phyloP scores from a whole-genome alignment of 2,113 vertebrate genomes.

The Laterallus jamaicensis region DNA sequence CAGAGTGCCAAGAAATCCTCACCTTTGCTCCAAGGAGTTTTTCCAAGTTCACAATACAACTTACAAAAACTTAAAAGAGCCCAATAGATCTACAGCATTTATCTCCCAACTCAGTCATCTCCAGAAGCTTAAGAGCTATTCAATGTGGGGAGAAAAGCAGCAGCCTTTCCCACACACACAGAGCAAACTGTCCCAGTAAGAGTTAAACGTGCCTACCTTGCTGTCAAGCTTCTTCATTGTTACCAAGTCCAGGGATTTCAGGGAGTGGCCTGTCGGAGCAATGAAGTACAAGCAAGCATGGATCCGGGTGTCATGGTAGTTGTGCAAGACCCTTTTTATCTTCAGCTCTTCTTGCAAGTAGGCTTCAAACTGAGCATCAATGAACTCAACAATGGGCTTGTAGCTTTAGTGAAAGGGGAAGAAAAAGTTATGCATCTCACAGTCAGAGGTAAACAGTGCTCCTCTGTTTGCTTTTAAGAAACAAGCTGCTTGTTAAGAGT shows the following conservation, averaged over 20 bases:
- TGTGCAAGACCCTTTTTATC: conserved; percentile 94
- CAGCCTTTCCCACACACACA: neutral
- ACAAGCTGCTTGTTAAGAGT: neutral
- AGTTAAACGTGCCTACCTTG: conserved; percentile 79
- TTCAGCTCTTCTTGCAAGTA: conserved; percentile 98
- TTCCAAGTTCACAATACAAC: neutral
- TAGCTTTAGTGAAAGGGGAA: conserved; percentile 78
- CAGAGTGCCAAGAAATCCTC: neutral
- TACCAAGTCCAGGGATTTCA: conserved; percentile 96
- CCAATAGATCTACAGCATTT: neutral
- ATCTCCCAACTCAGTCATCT: neutral
- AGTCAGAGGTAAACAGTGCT: neutral
- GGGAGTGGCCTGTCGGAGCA: conserved; percentile 94
- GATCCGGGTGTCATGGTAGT: conserved; percentile 94
- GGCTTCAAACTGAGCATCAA: conserved; percentile 95
- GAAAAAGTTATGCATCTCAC: neutral
- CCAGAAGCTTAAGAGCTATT: neutral
- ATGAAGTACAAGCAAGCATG: conserved; percentile 97
- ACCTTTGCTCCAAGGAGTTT: neutral
- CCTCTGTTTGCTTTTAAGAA: neutral
- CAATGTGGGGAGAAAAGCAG: neutral
- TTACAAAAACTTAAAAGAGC: neutral
- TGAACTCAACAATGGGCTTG: conserved; percentile 97
- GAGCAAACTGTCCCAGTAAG: neutral
- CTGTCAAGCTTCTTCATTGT: conserved; percentile 99